These are phyloP conservation scores for Peribatodes rhomboidaria DNA, from an alignment of 2,888 invertebrate species.

Conservation along the genomic window DNA sequence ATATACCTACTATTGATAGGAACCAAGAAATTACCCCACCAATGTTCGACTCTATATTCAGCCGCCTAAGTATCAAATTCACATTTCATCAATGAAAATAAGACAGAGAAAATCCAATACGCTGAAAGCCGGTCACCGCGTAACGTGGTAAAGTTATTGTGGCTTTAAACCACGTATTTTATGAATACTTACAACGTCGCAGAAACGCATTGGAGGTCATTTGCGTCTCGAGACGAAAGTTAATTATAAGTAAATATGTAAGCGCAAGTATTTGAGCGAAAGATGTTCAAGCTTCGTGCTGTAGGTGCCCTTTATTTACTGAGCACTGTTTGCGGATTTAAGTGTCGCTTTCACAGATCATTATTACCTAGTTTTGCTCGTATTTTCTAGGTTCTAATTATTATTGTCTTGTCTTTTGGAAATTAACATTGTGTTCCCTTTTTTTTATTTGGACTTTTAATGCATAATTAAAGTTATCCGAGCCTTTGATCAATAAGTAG, in stretches of 20 bases:
- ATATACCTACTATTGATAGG: constrained; percentile 26
- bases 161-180: constrained; percentile 30
- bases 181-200: constrained; percentile 15
- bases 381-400: too few relatives aligned
- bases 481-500: too few relatives aligned
- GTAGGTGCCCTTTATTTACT: background rate
- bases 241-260: constrained; percentile 21
- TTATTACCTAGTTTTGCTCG: too few relatives aligned
- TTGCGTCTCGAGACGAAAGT: constrained; percentile 18
- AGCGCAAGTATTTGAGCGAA: constrained; percentile 3
- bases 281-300: constrained; percentile 1
- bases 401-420: too few relatives aligned
- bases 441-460: too few relatives aligned
- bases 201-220: constrained; percentile 24
- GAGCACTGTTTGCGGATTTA: too few relatives aligned
- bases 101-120: constrained; percentile 45
- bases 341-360: constrained; percentile 9
- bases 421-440: too few relatives aligned
- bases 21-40: background rate
- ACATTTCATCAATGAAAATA: constrained; percentile 1
- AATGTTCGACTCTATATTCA: constrained; percentile 12
- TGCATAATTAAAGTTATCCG: too few relatives aligned
- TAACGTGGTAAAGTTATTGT: constrained; percentile 32
- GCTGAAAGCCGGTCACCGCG: constrained; percentile 51
- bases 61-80: constrained; percentile 1